Evolutionary conservation across 1,140 invertebrate genomes (phyloP), one percentile per base, ranked within the genome.

Genomic region (Batillaria attramentaria): DNA sequence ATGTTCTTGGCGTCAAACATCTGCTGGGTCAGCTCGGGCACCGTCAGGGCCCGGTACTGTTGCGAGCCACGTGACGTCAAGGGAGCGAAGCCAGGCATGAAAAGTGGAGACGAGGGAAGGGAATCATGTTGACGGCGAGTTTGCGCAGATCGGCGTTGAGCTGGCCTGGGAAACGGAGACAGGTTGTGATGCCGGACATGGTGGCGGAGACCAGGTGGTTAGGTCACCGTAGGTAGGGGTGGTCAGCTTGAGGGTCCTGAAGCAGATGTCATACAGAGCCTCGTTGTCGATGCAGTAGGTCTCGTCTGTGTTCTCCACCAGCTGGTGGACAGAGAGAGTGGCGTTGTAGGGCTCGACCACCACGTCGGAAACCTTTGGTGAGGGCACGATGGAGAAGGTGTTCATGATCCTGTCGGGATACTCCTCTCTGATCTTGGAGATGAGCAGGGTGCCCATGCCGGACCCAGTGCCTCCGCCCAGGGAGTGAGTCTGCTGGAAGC

Each of bases 301-400:
- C 79, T 91, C 88, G 78, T 91, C 90, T 91, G 91, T 80, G 79
- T 77, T 81, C 69, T 81, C 79, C 16, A 81, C 79, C 33, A 81
- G 69, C 57, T 81, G 79, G 68, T 81, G 79, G 4, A 81, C 74
- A 13, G 79, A 81, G 8, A 81, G 75, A 31, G 77, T 78, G 10
- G 77, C 80, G 35, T 93, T 93, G 87, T 93, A 93, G 20, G 92
- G 92, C 80, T 93, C 92, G 10, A 93, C 93, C 18, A 93, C 75
- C 24, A 68, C 62, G 31, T 77, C 75, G 35, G 75, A 77, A 91
- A 92, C 81, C 91, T 96, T 96, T 16, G 96, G 95, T 33, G 96
- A 97, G 50, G 96, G 96, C 62, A 97, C 95, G 65, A 97, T 95
- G 4, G 95, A 96, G 91, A 96, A 97, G 33, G 96, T 96, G 88